A percentile compares a stretch with the other conserved stretches of the same genome.
Evolutionary conservation across 2,797 vertebrate species (phyloP).

Genomic region (Fundulus diaphanus): DNA sequence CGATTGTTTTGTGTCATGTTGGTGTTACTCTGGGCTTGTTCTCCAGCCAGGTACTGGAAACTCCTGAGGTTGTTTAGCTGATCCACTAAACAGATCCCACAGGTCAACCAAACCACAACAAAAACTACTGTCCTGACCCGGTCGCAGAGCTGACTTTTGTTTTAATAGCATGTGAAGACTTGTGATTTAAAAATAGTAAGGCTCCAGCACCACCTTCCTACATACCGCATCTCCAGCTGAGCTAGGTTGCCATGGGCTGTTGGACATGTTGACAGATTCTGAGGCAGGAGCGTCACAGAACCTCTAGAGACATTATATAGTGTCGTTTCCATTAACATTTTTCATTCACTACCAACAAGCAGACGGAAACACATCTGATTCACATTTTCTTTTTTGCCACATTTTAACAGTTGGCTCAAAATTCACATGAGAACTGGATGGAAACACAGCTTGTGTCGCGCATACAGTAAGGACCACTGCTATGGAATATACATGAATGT

Average conservation of each 20-base stretch:
- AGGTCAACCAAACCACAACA: background rate
- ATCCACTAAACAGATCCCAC: background rate
- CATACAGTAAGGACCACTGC: background rate
- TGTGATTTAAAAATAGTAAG: background rate
- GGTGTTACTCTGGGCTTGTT: background rate
- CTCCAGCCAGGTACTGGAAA: background rate
- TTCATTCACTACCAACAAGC: too few relatives aligned
- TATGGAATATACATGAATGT: background rate
- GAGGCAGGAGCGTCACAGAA: background rate
- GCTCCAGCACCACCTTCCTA: background rate
- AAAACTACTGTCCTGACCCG: too few relatives aligned
- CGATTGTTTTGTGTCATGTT: too few relatives aligned
- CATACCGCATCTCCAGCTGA: background rate
- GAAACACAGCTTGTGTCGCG: too few relatives aligned
- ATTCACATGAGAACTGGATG: too few relatives aligned
- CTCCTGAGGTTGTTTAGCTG: background rate
- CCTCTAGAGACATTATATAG: too few relatives aligned
- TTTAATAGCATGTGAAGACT: background rate
- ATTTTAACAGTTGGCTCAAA: too few relatives aligned
- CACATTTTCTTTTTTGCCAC: too few relatives aligned
- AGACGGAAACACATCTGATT: too few relatives aligned
- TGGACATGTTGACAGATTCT: background rate
- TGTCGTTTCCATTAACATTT: too few relatives aligned
- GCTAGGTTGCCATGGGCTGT: too few relatives aligned
- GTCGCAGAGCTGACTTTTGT: background rate